Evolutionary conservation across 2,797 vertebrate genomes (phyloP), one percentile per base, ranked within the genome.

Genomic region (Ceryle rudis): DNA sequence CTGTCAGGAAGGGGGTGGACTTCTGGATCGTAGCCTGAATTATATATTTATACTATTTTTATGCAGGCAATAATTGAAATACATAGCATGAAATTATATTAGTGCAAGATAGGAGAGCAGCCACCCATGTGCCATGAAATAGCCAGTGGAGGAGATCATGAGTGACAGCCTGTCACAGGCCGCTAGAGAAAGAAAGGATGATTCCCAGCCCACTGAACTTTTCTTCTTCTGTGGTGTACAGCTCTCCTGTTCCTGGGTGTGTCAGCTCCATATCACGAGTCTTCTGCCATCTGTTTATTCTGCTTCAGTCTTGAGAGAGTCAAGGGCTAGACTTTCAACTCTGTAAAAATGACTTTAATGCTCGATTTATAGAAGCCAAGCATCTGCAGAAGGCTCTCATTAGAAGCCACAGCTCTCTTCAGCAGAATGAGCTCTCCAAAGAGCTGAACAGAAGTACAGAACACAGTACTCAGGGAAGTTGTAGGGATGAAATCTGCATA

Each of bases 1-100:
- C 41, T 92, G 96, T 86, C 72, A 64, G 84, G 62, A 86, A 89
- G 93, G 65, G 90, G 85, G 91, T 79, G 93, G 91, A 75, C 55
- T 83, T 81, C 26, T 95, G 93, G 90, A 93, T 86, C 41, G 2
- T 85, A 84, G 93, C 87, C 79, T 57, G 81, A 44, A 65, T 93
- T 82, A n/a, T 74, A 44, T 19, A 78, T 42, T 52, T n/a, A 9
- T 31, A 23, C 78, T 96, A 81, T 93, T 94, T 96, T 97, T 94
- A 61, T 57, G 70, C 77, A 14, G 77, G 23, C 82, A 96, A 73
- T 95, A 95, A 93, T 54, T 79, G 87, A 90, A 95, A 95, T 49
- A 79, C 3, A 11, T 28, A 78, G 61, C 81, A 82, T 75, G 14
- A 95, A 86, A 88, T 83, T 31, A 52, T 54, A 61, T 51, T 69